Conservation (phyloP, 92 coral and sea anemone genomes). For the Desmophyllum pertusum region DNA sequence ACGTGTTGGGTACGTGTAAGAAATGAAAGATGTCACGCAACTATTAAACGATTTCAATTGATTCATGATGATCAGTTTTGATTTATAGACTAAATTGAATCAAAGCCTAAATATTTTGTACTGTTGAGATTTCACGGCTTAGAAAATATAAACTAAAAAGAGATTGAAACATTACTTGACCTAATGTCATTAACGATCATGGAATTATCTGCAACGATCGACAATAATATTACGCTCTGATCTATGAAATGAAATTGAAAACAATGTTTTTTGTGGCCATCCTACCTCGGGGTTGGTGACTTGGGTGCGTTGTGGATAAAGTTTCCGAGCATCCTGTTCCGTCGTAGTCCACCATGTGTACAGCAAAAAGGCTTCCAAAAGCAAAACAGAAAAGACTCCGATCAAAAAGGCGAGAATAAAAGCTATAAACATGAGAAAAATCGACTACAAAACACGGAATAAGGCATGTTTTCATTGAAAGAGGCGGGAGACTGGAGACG, state of each 20-base stretch:
- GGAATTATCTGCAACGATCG: background rate
- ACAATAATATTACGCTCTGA: too few relatives aligned
- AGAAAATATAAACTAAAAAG: background rate
- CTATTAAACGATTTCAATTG: too few relatives aligned
- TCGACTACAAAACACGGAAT: background rate
- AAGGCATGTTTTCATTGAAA: constrained; percentile 7
- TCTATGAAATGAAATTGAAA: too few relatives aligned
- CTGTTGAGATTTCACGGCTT: background rate
- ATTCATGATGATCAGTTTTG: too few relatives aligned
- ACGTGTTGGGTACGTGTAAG: too few relatives aligned
- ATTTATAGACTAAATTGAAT: too few relatives aligned
- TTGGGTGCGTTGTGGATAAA: constrained; percentile 70
- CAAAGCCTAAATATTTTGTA: too few relatives aligned
- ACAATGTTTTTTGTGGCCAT: background rate
- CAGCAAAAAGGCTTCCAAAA: constrained; percentile 82
- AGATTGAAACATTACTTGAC: background rate
- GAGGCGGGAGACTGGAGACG: constrained; percentile 29
- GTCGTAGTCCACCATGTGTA: constrained; percentile 98
- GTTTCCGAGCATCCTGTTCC: constrained; percentile 73
- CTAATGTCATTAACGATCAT: background rate
- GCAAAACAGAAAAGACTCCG: constrained; percentile 90
- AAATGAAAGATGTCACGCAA: too few relatives aligned
- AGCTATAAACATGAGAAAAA: constrained; percentile 74
- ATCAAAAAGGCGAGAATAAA: constrained; percentile 83
- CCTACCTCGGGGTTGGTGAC: constrained; percentile 92